Evolutionary conservation across 2,113 vertebrate genomes (phyloP).

Genomic region (Phoxinus phoxinus): DNA sequence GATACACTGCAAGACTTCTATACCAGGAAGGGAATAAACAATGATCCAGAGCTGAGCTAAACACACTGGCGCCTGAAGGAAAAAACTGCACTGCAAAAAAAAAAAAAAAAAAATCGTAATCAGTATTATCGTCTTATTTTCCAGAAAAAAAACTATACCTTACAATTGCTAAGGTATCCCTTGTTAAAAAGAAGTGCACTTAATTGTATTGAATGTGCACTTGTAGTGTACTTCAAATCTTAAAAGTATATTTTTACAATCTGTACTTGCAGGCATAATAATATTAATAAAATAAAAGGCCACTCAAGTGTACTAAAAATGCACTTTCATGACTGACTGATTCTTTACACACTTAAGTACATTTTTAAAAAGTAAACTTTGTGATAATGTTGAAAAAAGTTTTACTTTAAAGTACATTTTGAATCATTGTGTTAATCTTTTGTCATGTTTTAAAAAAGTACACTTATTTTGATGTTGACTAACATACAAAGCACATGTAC

Average conservation of each 20-base stretch:
- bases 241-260: background rate
- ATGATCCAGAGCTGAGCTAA: background rate
- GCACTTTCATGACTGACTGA: background rate
- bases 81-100: background rate
- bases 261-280: background rate
- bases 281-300: background rate
- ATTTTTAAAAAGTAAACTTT: background rate
- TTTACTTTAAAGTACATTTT: background rate
- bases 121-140: background rate
- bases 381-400: background rate
- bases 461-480: background rate
- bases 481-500: background rate
- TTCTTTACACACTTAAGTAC: background rate
- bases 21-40: background rate
- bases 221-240: background rate
- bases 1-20: background rate
- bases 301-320: background rate
- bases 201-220: background rate
- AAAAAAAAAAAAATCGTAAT: background rate
- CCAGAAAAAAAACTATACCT: background rate
- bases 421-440: background rate
- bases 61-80: background rate
- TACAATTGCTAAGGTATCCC: too few species aligned
- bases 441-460: background rate
- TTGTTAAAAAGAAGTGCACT: too few species aligned